Evolutionary conservation across 2,888 invertebrate species (phyloP), one percentile per base, ranked within the genome.

Genomic region (Pyrochroa serraticornis): DNA sequence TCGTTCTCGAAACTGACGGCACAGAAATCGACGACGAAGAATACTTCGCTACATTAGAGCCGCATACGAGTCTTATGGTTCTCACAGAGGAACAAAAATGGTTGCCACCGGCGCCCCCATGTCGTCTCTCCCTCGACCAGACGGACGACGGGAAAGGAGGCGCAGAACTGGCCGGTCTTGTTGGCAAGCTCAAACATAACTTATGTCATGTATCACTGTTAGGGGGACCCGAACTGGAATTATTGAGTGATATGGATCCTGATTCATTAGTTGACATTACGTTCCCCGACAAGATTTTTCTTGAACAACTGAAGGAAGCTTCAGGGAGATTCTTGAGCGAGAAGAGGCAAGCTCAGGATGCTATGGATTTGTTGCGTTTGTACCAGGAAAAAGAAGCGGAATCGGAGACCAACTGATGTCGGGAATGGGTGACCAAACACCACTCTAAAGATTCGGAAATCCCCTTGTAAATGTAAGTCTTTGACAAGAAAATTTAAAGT

Each of bases 21-120:
- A 96, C 96, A 0, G 95, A 96, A 82, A 92, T 96, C 45, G 95
- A 96, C 71, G 95, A 96, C 74, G 95, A 96, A 77, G 95, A 95
- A 76, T 96, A 95, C 79, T 96, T 96, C 78, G 90, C 89, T 43
- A 95, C 95, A 1, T 82, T 96, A 63, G 94, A 95, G 70, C 89
- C 89, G 64, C 93, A 96, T 73, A 93, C 94, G 10, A 88, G 88
- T 72, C 83, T 93, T 61, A 93, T 94, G 89, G 86, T 93, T 45
- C 83, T 94, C 47, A 86, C 86, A 63, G 85, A 86, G 58, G 66
- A 60, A 7, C 89, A 93, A 76, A 90, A 88, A 74, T 93, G 93
- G 93, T 80, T 83, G 56, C 85, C 84, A 1, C 82, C 84, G 65
- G 82, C 83, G 78, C 85, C 86, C 1, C 83, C 83, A 61, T 86